Base-by-base conservation (phyloP, 2,888 invertebrate genomes). In the Caenorhabditis virilis region DNA sequence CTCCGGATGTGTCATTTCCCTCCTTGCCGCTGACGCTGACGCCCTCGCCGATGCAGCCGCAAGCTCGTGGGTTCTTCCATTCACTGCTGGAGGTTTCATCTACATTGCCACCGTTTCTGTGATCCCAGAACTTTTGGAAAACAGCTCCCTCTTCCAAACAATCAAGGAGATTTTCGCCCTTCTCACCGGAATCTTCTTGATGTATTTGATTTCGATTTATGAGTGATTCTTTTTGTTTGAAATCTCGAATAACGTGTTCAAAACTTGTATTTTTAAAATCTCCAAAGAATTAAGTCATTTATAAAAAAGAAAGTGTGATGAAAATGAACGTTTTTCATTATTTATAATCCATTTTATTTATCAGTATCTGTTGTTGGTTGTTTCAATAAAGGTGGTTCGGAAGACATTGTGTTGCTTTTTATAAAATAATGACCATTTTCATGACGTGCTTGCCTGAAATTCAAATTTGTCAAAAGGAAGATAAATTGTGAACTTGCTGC, bases 91-190 rank as follows among this genome's bases (percentile, higher is more conserved):
- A 13, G 87, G 98, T n/a, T 99, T 99, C 84, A 98, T 99, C 84
- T 99, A 99, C 85, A 97, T 99, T 79, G 98, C 98, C 20, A 93
- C 97, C 18, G 98, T 99, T 0, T 95, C 95, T 68, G 94, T 99
- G 22, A 91, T 99, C 83, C 98, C 98, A 9, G 97, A 98, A 85
- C 87, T 99, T 45, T 87, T 99, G 72, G 91, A 92, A 83, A 93
- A 94, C 42, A 74, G 76, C 38, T 76, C 78, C 0, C 57, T 76
- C 39, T 68, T 76, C 69, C 79, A 81, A 60, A 72, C 77, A 2
- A 53, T 80, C 47, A 74, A 75, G 51, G 81, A 83, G 48, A 65
- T 80, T 25, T 36, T 75, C 26, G 79, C 81, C 22, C 52, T 82
- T 33, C 60, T 77, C 20, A 48, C 77, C 13, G 82, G 82, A 38